Evolutionary conservation across 2,888 invertebrate species (phyloP).

Genomic region (Rhagium mordax): DNA sequence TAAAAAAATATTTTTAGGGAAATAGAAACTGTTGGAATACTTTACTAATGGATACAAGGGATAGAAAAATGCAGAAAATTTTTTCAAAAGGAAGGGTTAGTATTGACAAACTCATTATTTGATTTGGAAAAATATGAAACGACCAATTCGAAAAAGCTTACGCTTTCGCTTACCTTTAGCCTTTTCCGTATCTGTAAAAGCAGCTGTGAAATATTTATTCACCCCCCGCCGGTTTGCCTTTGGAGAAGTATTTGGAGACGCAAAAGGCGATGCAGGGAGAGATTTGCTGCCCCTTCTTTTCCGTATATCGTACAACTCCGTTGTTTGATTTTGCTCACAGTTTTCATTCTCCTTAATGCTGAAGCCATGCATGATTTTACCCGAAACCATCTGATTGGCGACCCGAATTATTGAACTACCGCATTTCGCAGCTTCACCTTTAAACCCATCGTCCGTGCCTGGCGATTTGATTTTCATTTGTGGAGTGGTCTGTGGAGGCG

Average conservation of each 20-base stretch:
- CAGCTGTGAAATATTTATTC: conserved; percentile 77
- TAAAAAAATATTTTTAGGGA: too few relatives aligned
- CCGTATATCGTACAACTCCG: conserved; percentile 65
- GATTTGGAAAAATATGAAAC: too few relatives aligned
- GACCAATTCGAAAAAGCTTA: too few relatives aligned
- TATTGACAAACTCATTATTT: too few relatives aligned
- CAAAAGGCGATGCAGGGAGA: conserved; percentile 79
- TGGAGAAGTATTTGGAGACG: conserved; percentile 77
- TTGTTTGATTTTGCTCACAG: conserved; percentile 51
- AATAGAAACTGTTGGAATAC: too few relatives aligned
- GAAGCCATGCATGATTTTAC: conserved; percentile 67
- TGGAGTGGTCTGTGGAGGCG: conserved; percentile 46
- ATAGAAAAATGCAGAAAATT: too few relatives aligned
- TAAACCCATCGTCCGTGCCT: conserved; percentile 81
- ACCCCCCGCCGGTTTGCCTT: conserved; percentile 71
- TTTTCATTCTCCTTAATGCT: conserved; percentile 54
- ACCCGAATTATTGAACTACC: conserved; percentile 77
- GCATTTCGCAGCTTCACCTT: conserved; percentile 80
- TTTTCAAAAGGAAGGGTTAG: too few relatives aligned
- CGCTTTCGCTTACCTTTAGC: conserved; percentile 70
- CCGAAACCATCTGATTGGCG: conserved; percentile 75
- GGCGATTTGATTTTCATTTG: conserved; percentile 71
- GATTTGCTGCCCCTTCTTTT: conserved; percentile 80
- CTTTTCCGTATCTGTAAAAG: conserved; percentile 68
- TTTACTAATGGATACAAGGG: too few relatives aligned